Conservation (phyloP, 2,113 vertebrate species). For the Paramormyrops kingsleyae region DNA sequence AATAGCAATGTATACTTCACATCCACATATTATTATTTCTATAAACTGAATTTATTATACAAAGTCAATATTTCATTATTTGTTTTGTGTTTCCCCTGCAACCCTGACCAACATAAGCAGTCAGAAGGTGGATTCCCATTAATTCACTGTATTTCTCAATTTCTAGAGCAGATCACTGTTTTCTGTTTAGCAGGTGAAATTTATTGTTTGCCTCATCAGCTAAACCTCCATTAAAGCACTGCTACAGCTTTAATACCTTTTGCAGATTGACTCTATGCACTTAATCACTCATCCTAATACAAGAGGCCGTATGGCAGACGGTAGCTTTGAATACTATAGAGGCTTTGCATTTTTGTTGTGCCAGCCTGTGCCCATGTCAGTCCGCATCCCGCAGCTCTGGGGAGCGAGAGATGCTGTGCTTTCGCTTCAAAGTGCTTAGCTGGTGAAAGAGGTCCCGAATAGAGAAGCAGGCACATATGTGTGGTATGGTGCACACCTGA, state of each 20-base stretch:
- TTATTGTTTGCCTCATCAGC: neutral
- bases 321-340: neutral
- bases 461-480: neutral
- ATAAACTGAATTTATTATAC: neutral
- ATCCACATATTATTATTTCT: neutral
- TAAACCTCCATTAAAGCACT: neutral
- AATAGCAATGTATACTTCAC: neutral
- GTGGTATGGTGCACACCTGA: neutral
- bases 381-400: neutral
- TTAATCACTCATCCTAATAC: slow-evolving; percentile 2
- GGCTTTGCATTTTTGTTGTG: neutral
- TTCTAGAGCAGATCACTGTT: neutral
- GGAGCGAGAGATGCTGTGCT: neutral
- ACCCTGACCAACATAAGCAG: neutral
- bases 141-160: neutral
- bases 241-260: neutral
- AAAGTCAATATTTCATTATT: slow-evolving; percentile 2
- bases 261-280: neutral
- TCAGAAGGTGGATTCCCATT: neutral
- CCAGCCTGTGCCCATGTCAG: neutral
- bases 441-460: neutral
- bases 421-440: slow-evolving; percentile 3
- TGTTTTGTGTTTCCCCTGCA: neutral
- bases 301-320: neutral
- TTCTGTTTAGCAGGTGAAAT: neutral